phyloP scores from a whole-genome alignment of 2,888 invertebrate species.

The Ecliptopera silaceata region DNA sequence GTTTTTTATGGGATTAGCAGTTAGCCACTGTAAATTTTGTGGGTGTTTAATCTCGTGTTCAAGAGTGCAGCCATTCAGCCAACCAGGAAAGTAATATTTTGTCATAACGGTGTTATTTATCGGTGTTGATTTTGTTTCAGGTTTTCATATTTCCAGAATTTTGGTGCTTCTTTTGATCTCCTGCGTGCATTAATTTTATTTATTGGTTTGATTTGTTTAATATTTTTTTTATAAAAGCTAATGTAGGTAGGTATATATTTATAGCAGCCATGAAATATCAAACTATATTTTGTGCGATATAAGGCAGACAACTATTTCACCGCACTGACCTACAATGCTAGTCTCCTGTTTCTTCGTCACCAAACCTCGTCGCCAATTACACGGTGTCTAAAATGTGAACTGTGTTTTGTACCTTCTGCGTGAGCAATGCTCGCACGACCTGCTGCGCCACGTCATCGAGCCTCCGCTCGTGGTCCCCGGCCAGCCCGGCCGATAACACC shows the following conservation, averaged over 20 bases:
- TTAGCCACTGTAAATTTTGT: constrained; percentile 37
- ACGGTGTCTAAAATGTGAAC: neutral
- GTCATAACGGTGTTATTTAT: constrained; percentile 32
- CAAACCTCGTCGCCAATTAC: neutral
- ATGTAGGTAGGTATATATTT: neutral
- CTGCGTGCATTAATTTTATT: constrained; percentile 14
- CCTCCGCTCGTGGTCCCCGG: constrained; percentile 89
- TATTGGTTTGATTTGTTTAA: constrained; percentile 14
- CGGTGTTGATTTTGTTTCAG: constrained; percentile 2
- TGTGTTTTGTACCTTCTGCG: constrained; percentile 88
- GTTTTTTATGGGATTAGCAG: constrained; percentile 49
- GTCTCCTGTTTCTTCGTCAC: neutral
- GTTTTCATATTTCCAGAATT: neutral
- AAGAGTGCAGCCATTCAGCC: constrained; percentile 27
- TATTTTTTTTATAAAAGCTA: constrained; percentile 11
- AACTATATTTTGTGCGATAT: too few species aligned
- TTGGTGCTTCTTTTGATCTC: constrained; percentile 18
- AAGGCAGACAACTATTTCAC: neutral
- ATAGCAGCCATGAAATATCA: neutral
- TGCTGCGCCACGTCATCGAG: constrained; percentile 93
- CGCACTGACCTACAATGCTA: neutral
- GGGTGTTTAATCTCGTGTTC: constrained; percentile 37
- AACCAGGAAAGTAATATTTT: constrained; percentile 29
- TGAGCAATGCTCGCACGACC: constrained; percentile 91
- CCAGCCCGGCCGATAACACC: constrained; percentile 61